Evolutionary conservation across 2,113 vertebrate species (phyloP), one percentile per base, ranked within the genome.

Genomic region (Ia io): DNA sequence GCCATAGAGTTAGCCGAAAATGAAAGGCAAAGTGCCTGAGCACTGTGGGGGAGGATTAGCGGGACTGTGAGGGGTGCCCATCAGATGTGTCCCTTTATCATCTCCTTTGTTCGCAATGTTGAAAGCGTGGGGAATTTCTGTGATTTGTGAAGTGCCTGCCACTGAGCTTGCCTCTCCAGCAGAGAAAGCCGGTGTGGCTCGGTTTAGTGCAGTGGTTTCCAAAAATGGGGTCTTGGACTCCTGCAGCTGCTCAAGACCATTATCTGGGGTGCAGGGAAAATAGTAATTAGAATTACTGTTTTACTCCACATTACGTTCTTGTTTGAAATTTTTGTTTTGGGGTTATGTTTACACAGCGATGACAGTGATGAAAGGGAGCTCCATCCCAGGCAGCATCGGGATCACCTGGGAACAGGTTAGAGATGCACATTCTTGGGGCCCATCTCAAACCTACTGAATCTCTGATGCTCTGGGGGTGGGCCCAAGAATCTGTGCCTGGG

Each of bases 61-160:
- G 53, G 82, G 88, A 40, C 30, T 0, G 0, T 6, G 59, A 70
- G 79, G 59, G 67, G 65, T 37, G 63, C 51, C n/a, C 44, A 25
- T 51, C 51, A 69, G 63, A 70, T 67, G 76, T 9, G 5, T 16
- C 20, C 40, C 51, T 61, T 84, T 94, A 18, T 85, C 87, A 13
- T 82, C 53, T 84, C 40, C 61, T 76, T 87, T 40, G 37, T 4
- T 65, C n/a, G 11, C 86, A 51, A 10, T 16, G 32, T 56, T 47
- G 69, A 74, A 88, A 74, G 79, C 61, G 65, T 44, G 63, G 90
- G 76, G 32, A 53, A 76, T 78, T 63, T 82, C 78, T 82, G 42
- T 87, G 42, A 93, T 69, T 91, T 93, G 35, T 92, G 84, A 85
- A 63, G 79, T 76, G 77, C 69, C 49, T 85, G 67, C 74, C 37